Percentiles rank a stretch among this genome's conserved stretches.
phyloP scores from a whole-genome alignment of 2,888 invertebrate species.

The Sinelater perroti region DNA sequence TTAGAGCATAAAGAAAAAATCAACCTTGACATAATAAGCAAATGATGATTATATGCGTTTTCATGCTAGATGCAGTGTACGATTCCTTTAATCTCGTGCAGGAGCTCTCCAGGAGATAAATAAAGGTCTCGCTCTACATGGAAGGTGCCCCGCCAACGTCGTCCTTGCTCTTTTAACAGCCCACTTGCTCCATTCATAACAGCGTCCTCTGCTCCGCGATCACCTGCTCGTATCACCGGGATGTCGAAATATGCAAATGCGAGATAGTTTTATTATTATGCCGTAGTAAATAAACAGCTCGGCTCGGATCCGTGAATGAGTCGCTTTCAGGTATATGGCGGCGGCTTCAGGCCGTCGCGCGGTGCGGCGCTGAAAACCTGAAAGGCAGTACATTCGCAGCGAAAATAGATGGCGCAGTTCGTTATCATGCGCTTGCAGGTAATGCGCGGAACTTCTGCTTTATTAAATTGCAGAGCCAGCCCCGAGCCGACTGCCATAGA shows the following conservation, averaged over 20 bases:
- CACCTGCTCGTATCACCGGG: conserved; percentile 5
- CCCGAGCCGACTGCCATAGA: conserved; percentile 11
- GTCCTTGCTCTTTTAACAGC: conserved; percentile 18
- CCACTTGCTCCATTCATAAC: conserved; percentile 24
- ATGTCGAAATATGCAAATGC: conserved; percentile 23
- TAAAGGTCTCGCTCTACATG: conserved; percentile 7
- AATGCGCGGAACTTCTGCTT: conserved; percentile 17
- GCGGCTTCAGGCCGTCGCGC: too few relatives aligned
- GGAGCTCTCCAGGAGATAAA: too few relatives aligned
- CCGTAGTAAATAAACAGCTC: conserved; percentile 7
- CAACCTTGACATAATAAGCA: too few relatives aligned
- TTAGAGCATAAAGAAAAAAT: too few relatives aligned
- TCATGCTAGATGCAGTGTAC: too few relatives aligned
- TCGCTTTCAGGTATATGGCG: conserved; percentile 13
- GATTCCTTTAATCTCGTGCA: too few relatives aligned
- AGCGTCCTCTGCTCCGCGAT: conserved; percentile 6
- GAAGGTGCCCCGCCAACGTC: conserved; percentile 16
- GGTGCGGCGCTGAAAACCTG: too few relatives aligned
- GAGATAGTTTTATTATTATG: conserved; percentile 4
- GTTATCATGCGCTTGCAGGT: conserved; percentile 11
- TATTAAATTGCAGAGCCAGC: conserved; percentile 22
- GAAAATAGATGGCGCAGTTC: too few relatives aligned
- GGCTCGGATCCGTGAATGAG: conserved; percentile 19
- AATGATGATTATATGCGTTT: too few relatives aligned
- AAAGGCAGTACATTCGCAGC: too few relatives aligned